Evolutionary conservation across 2,797 vertebrate genomes (phyloP), one percentile per base, ranked within the genome.

Genomic region (Orientallactaga sibirica): DNA sequence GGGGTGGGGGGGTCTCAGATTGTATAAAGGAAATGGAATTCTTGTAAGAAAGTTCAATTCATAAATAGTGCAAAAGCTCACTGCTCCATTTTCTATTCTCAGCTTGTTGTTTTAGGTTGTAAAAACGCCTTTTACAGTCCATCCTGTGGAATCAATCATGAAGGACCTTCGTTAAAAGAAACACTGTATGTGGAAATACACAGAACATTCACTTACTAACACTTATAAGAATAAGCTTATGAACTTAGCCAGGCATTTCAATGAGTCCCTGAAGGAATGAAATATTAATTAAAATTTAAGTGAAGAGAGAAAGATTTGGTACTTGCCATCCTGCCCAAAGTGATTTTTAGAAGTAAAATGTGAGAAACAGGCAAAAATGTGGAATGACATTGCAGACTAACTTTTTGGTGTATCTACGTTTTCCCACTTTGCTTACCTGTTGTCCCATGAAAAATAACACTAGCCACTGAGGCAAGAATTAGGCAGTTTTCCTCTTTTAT

Each of bases 241-340:
- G 84, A 86, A 95, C 48, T 93, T 91, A 93, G 80, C 58, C 89
- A 92, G 82, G 84, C 58, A 66, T 95, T 96, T 95, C 82, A 82
- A 41, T 58, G 68, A 94, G 71, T 67, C 78, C 94, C 75, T 67
- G 79, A 87, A 96, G 91, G 64, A 90, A 90, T 85, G 67, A 96
- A 96, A 86, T 92, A 66, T 86, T 96, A 93, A 94, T 97, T 95
- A 96, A 94, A 95, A 91, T 52, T 77, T 55, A 91, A 96, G 48
- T 58, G 14, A 94, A 85, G 67, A 87, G 75, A 87, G 86, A 87
- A 90, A 87, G 43, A 87, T 88, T 90, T 86, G n/a, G 62, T 83
- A 33, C 48, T 78, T 93, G 89, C 43, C 37, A 87, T 7, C n/a
- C 0, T 29, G 41, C 84, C 90, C 37, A 27, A 90, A 82, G 25